These are phyloP conservation scores for Stegastes partitus DNA, from an alignment of 2,113 vertebrate genomes.

Conservation along the genomic window DNA sequence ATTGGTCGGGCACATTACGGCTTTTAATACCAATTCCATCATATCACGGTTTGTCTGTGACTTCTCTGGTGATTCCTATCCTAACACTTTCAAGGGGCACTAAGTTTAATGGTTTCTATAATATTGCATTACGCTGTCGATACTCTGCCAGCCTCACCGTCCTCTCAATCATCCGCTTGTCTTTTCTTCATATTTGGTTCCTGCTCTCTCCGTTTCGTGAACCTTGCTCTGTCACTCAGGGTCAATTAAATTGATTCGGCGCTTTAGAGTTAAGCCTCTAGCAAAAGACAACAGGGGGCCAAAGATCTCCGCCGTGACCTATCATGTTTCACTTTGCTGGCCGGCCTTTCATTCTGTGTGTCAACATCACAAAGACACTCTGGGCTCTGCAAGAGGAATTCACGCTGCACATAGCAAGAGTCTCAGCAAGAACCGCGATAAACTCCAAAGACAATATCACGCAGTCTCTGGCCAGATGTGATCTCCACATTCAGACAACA, in stretches of 20 bases:
- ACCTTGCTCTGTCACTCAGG: background rate
- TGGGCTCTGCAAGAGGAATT: background rate
- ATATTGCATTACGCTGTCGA: too few species aligned
- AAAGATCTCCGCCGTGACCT: background rate
- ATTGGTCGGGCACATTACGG: constrained; percentile 19
- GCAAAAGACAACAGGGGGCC: background rate
- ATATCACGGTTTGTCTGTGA: constrained; percentile 41
- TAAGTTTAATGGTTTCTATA: too few species aligned
- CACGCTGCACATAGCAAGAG: background rate
- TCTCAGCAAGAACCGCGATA: background rate
- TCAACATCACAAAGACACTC: background rate
- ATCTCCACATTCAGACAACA: background rate
- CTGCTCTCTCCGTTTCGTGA: background rate
- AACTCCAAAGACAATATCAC: background rate
- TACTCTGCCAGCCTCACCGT: too few species aligned
- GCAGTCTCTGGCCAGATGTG: background rate
- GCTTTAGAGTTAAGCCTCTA: constrained; percentile 9
- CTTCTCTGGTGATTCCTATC: constrained; percentile 38
- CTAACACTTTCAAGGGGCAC: background rate
- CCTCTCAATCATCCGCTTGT: background rate
- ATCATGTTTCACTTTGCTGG: background rate
- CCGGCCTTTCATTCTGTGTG: background rate
- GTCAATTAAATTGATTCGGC: constrained; percentile 9
- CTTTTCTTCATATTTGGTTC: constrained; percentile 16
- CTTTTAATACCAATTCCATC: constrained; percentile 39